Evolutionary conservation across 2,888 invertebrate genomes (phyloP), one percentile per base, ranked within the genome.

Genomic region (Caradrina kadenii): DNA sequence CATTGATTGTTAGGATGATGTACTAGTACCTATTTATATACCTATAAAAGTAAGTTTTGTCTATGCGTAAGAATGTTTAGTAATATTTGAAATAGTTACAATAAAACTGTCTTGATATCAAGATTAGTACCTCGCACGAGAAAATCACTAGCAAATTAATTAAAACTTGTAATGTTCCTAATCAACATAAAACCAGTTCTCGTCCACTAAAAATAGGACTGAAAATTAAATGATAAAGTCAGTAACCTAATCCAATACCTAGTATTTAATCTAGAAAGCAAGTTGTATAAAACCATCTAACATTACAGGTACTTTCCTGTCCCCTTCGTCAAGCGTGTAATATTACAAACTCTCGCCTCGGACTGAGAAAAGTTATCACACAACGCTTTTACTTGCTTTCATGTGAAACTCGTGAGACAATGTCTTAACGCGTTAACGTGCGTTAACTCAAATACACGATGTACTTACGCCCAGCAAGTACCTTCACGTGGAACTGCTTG

Each of bases 321-420:
- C 73, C 53, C 49, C 76, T 80, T 61, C 81, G 71, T 83, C 67
- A 78, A 71, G 55, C 79, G 86, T 82, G 68, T 89, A 84, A 87
- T 86, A 87, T 92, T 91, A 87, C 91, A 85, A 87, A 86, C 89
- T 88, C 88, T 88, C 87, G 80, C 75, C 72, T 73, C 68, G 56
- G 66, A 83, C 80, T 68, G 74, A 83, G 87, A 84, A 86, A 88
- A 90, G 85, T 87, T 86, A 89, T 86, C 85, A 52, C 76, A 69
- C 67, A 77, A 59, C 80, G 80, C 86, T 89, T 87, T 87, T 89
- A 86, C 87, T 89, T 82, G 78, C 86, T 86, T 85, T 85, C 85
- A 82, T 85, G 84, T 81, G 87, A 88, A 86, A 83, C 81, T 63
- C 76, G 74, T 73, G 78, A 76, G 80, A 86, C 83, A 85, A 83